These are phyloP conservation scores for Apolygus lucorum DNA, from an alignment of 1,140 invertebrate species.

Conservation along the genomic window DNA sequence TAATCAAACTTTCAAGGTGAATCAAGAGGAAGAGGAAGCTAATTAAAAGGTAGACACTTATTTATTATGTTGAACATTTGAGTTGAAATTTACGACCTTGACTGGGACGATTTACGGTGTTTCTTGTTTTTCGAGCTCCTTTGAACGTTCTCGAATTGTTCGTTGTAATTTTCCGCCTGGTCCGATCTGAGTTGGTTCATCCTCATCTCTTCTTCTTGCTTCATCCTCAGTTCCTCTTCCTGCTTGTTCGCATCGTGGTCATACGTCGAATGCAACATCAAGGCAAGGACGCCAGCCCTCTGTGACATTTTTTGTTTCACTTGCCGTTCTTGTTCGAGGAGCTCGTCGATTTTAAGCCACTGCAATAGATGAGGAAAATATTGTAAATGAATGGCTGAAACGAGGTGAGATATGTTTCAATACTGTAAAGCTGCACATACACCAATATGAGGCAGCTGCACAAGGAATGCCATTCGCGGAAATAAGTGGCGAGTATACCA, in stretches of 20 bases:
- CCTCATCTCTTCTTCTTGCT: no score
- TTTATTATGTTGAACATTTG: background rate
- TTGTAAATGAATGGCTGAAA: no score
- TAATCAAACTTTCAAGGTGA: no score
- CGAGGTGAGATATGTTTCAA: no score
- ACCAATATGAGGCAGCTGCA: no score
- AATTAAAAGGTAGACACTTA: no score
- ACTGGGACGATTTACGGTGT: background rate
- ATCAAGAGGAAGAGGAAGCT: no score
- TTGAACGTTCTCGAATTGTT: constrained; percentile 27
- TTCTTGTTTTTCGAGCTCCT: constrained; percentile 11
- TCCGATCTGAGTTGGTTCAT: constrained; percentile 22
- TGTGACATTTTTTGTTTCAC: constrained; percentile 74
- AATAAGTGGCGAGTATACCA: no score
- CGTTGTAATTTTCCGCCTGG: constrained; percentile 23
- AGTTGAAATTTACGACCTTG: background rate
- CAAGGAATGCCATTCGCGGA: no score
- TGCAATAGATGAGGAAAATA: constrained; percentile 42
- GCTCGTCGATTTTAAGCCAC: constrained; percentile 88
- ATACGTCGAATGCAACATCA: constrained; percentile 91
- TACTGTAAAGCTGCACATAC: no score
- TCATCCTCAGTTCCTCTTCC: constrained; percentile 35
- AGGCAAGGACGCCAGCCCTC: constrained; percentile 76
- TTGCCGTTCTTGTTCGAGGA: constrained; percentile 88
- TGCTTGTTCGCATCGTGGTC: constrained; percentile 63